Base-by-base conservation (phyloP, 2,113 vertebrate species). In the Xenopus borealis region DNA sequence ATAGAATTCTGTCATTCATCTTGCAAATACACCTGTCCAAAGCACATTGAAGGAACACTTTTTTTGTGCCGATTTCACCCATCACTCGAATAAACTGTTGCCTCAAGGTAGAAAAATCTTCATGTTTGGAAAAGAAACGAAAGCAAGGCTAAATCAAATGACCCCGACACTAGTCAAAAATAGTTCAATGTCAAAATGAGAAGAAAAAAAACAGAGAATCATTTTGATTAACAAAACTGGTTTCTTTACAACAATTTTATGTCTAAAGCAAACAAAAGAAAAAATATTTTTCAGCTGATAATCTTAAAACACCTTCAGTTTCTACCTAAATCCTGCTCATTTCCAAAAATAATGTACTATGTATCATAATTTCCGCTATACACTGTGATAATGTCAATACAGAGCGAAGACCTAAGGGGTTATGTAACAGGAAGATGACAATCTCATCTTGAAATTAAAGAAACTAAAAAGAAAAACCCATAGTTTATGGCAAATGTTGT, bases 21-120 rank as follows among this genome's bases (percentile, higher is more conserved):
- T 70, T 77, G n/a, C 23, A 77, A 77, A 77, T 77, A 70, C 74
- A 77, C 74, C 74, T 77, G 74, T 77, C 66, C 50, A 61, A 30
- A 68, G 55, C 55, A 70, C 67, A 64, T 70, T 76, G 67, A 70
- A 77, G 27, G 67, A 77, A 33, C 74, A 64, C 67, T 77, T 77
- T 70, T 77, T 77, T 57, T 58, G 66, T 61, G 45, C 59, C 46
- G 66, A 59, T 64, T 68, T 70, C 67, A 55, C 59, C 74, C 61
- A 69, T 77, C 74, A 70, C 74, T 63, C 18, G 67, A 55, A 62
- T 77, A 69, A 70, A 70, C 74, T 70, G 66, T 64, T 77, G 74
- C 74, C 74, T 77, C 64, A 45, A 70, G 74, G 74, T 53, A 70
- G 73, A 33, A 57, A 69, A 69, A 77, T 77, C 63, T 67, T 46